A percentile compares a stretch with the other conserved stretches of the same genome.
These are phyloP conservation scores for Rhynchonycteris naso DNA, from an alignment of 2,797 vertebrate species.

Conservation along the genomic window DNA sequence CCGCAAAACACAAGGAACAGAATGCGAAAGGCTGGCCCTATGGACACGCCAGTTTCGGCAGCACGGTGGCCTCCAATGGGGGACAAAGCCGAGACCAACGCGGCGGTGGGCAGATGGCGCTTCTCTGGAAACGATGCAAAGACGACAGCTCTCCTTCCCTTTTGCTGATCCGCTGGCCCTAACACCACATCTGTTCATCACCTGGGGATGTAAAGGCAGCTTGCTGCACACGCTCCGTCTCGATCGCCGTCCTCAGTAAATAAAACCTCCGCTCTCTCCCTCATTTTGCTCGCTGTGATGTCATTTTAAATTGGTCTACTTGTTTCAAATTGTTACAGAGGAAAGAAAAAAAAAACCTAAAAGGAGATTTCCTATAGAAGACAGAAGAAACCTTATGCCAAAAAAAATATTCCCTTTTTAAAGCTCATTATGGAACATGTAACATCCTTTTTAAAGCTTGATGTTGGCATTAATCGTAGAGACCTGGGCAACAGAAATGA, in stretches of 20 bases:
- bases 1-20: fast-evolving
- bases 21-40: neutral
- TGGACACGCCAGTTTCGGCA: fast-evolving
- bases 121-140: conserved; percentile 67
- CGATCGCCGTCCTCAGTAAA: conserved; percentile 54
- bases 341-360: neutral
- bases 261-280: neutral
- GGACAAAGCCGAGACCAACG: neutral
- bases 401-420: neutral
- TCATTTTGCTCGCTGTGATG: neutral
- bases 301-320: neutral
- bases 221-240: conserved; percentile 63
- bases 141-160: conserved; percentile 78
- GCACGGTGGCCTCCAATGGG: fast-evolving
- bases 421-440: neutral
- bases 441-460: neutral
- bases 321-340: neutral
- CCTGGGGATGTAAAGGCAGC: conserved; percentile 65
- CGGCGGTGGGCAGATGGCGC: conserved; percentile 67
- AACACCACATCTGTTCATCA: conserved; percentile 83
- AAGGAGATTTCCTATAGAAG: neutral
- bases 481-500: neutral
- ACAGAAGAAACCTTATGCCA: neutral
- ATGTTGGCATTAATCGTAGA: neutral
- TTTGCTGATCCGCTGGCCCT: conserved; percentile 82